Conservation (phyloP, 2,113 vertebrate genomes). For the Pungitius pungitius region DNA sequence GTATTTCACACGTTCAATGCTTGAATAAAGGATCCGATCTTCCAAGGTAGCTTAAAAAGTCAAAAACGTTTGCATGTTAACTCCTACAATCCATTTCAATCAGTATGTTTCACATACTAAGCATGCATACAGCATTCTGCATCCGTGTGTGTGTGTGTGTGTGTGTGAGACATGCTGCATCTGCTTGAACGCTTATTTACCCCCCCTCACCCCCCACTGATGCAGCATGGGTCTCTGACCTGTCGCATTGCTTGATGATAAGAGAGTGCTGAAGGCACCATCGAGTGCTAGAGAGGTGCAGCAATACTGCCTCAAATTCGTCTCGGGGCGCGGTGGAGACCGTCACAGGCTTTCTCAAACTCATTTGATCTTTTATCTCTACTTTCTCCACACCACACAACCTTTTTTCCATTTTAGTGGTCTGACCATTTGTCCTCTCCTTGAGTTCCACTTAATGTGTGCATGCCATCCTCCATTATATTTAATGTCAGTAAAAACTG, state of each 20-base stretch:
- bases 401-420: conserved; percentile 1
- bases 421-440: conserved; percentile 11
- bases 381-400: background rate
- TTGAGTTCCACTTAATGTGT: conserved; percentile 9
- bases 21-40: background rate
- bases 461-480: background rate
- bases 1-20: background rate
- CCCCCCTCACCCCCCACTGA: conserved; percentile 34
- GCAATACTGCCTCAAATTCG: conserved; percentile 34
- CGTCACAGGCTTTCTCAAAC: conserved; percentile 18
- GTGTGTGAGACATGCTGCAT: conserved; percentile 28
- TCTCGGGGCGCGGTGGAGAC: conserved; percentile 6
- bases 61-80: background rate
- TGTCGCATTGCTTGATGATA: conserved; percentile 60
- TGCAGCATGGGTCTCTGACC: conserved; percentile 47
- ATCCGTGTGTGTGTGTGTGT: background rate
- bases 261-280: conserved; percentile 47
- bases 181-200: conserved; percentile 37
- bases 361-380: background rate
- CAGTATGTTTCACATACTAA: background rate
- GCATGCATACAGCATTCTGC: background rate
- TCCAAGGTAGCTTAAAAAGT: background rate
- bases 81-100: background rate
- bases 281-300: conserved; percentile 30
- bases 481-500: conserved; percentile 7